Percentiles rank a stretch among this genome's conserved stretches.
Conservation (phyloP, 1,140 invertebrate species). For the Dryas iulia region DNA sequence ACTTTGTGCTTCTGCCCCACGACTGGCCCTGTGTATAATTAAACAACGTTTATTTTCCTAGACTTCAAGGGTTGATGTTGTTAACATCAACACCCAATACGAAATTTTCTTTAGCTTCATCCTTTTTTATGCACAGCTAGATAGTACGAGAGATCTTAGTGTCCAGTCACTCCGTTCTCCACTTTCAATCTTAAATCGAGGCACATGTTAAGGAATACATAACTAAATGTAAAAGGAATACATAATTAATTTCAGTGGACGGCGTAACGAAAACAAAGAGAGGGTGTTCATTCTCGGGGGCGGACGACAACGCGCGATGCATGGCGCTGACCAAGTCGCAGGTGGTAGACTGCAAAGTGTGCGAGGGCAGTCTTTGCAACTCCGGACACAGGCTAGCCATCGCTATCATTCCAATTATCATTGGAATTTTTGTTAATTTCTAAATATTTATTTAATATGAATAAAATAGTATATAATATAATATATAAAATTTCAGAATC, state of each 20-base stretch:
- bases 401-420: background rate
- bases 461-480: background rate
- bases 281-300: background rate
- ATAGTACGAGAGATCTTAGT: too few species aligned
- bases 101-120: too few species aligned
- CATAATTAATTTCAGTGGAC: background rate
- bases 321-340: background rate
- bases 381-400: background rate
- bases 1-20: too few species aligned
- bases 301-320: background rate
- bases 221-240: too few species aligned
- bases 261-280: background rate
- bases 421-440: background rate
- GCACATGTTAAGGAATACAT: too few species aligned
- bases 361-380: background rate
- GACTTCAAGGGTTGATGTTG: too few species aligned
- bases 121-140: too few species aligned
- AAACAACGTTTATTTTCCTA: too few species aligned
- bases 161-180: too few species aligned
- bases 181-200: too few species aligned
- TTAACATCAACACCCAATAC: too few species aligned
- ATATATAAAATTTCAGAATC: background rate
- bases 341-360: background rate
- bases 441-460: background rate
- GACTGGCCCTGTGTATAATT: too few species aligned